phyloP scores from a whole-genome alignment of 1,140 invertebrate genomes.

The Drosophila hydei region DNA sequence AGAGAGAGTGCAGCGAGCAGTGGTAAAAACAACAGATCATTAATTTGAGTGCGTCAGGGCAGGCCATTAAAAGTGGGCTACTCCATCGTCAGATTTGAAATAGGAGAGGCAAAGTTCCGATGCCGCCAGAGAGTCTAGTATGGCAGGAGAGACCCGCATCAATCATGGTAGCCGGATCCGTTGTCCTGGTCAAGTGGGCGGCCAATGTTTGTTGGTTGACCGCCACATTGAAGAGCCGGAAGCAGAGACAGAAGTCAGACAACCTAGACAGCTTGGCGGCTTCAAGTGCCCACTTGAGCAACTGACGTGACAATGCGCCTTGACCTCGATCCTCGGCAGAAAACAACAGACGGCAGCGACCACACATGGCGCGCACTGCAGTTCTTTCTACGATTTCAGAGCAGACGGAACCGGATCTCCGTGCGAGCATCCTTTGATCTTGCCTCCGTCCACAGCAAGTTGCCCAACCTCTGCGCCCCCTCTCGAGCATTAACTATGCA shows the following conservation, averaged over 20 bases:
- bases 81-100: constrained; percentile 57
- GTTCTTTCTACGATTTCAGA: constrained; percentile 21
- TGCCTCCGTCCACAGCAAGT: constrained; percentile 1
- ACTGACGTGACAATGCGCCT: no score
- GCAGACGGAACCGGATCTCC: constrained; percentile 43
- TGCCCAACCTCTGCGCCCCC: not conserved
- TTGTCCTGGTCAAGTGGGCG: constrained; percentile 57
- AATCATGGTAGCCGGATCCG: constrained; percentile 29
- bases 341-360: constrained; percentile 4
- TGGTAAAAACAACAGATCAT: constrained; percentile 61
- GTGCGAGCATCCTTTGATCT: constrained; percentile 32
- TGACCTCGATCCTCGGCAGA: constrained; percentile 1
- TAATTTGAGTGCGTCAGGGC: constrained; percentile 34
- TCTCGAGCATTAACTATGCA: not conserved
- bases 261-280: constrained; percentile 68
- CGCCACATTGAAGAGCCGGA: constrained; percentile 60
- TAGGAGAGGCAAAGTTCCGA: constrained; percentile 71
- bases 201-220: constrained; percentile 68
- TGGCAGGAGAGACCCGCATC: constrained; percentile 29
- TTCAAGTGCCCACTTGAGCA: constrained; percentile 71
- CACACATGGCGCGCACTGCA: constrained; percentile 28
- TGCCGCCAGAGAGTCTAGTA: constrained; percentile 53
- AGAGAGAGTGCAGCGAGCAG: constrained; percentile 5
- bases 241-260: constrained; percentile 31
- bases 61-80: not conserved